Conservation (phyloP, 2,113 vertebrate genomes). For the Petrocephalus zakoni region DNA sequence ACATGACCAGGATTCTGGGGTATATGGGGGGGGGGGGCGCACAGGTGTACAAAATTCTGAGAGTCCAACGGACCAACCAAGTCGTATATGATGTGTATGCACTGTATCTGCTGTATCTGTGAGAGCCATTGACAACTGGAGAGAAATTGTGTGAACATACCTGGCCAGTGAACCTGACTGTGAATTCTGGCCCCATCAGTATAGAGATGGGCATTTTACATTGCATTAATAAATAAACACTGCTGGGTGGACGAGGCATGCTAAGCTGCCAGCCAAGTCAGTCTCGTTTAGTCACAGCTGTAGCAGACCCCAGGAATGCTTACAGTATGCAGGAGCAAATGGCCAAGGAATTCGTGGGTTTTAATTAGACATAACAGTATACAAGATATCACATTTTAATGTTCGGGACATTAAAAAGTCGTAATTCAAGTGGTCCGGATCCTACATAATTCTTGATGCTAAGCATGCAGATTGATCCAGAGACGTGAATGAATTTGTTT, state of each 20-base stretch:
- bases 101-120: background rate
- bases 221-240: no score
- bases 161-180: no score
- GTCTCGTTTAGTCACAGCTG: background rate
- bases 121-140: background rate
- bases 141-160: background rate
- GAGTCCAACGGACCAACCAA: background rate
- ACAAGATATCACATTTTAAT: constrained; percentile 1
- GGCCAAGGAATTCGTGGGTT: background rate
- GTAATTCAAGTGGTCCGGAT: background rate
- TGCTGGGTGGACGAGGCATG: background rate
- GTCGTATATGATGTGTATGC: background rate
- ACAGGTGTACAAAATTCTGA: background rate
- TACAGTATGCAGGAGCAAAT: background rate
- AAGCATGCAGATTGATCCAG: background rate
- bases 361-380: constrained; percentile 7
- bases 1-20: background rate
- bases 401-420: background rate
- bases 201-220: no score
- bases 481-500: background rate
- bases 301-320: background rate
- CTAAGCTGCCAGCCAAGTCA: background rate
- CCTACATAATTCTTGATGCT: background rate
- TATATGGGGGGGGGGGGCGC: background rate
- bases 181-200: no score